phyloP scores from a whole-genome alignment of 2,888 invertebrate genomes.

The Melinaea menophilus region DNA sequence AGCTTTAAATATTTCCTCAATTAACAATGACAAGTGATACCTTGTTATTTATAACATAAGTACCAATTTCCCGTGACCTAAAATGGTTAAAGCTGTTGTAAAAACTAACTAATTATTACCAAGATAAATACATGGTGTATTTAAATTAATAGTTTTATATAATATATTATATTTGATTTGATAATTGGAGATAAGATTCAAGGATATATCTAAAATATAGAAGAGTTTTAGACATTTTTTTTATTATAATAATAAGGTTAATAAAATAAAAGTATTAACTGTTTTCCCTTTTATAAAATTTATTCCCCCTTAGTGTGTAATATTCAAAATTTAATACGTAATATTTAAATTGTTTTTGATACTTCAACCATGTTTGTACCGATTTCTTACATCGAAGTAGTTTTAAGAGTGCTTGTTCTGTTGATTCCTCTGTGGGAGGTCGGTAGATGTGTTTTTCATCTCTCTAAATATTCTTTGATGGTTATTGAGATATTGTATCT shows the following conservation, averaged over 20 bases:
- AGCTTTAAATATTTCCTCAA: conserved; percentile 63
- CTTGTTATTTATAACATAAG: conserved; percentile 21
- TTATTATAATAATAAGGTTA: no score
- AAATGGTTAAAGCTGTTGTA: conserved; percentile 13
- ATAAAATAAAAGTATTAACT: no score
- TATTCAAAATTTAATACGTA: no score
- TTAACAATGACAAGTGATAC: conserved; percentile 44
- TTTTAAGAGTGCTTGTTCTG: conserved; percentile 26
- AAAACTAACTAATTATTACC: conserved; percentile 26
- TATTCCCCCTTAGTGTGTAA: no score
- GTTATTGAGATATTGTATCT: background rate
- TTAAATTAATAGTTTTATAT: conserved; percentile 20
- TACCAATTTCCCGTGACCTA: conserved; percentile 24
- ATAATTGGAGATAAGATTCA: no score
- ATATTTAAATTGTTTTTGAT: no score
- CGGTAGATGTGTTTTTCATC: conserved; percentile 7
- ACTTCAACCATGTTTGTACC: no score
- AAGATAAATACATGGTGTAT: conserved; percentile 21
- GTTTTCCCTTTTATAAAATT: no score
- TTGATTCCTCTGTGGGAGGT: conserved; percentile 19
- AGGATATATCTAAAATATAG: no score
- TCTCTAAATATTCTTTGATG: conserved; percentile 9
- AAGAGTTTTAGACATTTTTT: no score
- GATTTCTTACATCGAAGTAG: background rate
- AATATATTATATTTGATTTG: conserved; percentile 4